Percentiles rank a stretch among this genome's conserved stretches.
Evolutionary conservation across 2,113 vertebrate genomes (phyloP).

Genomic region (Marcusenius ussheri): DNA sequence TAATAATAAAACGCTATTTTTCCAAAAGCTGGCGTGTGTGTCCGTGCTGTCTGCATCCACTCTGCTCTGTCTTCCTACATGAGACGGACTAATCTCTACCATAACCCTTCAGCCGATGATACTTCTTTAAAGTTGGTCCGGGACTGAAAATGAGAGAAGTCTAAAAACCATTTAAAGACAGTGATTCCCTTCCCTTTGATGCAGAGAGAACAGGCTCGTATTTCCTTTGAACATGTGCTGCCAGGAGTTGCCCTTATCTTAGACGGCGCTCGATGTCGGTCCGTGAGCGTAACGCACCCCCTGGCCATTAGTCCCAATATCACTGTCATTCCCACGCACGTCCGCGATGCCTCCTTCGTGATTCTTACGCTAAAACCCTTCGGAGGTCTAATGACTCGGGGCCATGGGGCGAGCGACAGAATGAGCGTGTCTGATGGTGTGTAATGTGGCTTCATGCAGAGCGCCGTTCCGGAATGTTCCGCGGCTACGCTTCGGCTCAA

Average conservation of each 20-base stretch:
- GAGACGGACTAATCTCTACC: not conserved
- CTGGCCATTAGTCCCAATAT: not conserved
- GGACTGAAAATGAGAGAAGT: not conserved
- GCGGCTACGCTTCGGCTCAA: not conserved
- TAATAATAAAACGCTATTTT: constrained; percentile 99
- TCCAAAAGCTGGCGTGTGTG: constrained; percentile 75
- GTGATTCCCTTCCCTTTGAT: not conserved
- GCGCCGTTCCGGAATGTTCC: not conserved
- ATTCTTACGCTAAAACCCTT: not conserved
- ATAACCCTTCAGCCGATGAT: not conserved
- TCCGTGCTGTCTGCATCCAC: constrained; percentile 33
- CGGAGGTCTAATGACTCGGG: not conserved
- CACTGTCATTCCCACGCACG: not conserved
- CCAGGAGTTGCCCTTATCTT: not conserved
- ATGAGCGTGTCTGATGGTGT: not conserved
- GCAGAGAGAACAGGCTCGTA: not conserved
- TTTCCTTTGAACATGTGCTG: not conserved
- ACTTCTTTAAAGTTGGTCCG: not conserved
- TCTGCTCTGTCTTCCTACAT: not conserved
- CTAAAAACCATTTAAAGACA: not conserved
- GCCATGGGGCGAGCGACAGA: not conserved
- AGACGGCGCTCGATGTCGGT: not conserved
- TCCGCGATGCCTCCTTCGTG: not conserved
- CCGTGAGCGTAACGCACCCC: not conserved
- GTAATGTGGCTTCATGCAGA: not conserved